A percentile compares a stretch with the other conserved stretches of the same genome.
These are phyloP conservation scores for Ceratotherium simum DNA, from an alignment of 2,113 vertebrate genomes.

Conservation along the genomic window DNA sequence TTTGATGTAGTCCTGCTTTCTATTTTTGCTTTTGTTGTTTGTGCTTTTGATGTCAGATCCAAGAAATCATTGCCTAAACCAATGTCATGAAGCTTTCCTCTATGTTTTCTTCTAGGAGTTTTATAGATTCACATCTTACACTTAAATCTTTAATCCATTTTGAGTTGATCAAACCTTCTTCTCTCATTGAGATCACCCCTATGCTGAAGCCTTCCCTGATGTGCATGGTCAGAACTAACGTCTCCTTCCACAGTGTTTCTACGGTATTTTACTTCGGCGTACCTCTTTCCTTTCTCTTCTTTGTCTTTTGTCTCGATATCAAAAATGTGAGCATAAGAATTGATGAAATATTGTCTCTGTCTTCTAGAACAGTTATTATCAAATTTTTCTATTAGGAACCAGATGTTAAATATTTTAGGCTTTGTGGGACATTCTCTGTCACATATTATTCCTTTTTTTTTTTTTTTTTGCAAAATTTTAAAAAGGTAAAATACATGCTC, in stretches of 20 bases:
- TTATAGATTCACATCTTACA: background rate
- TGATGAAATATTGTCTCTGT: background rate
- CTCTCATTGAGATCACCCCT: background rate
- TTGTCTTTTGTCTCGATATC: background rate
- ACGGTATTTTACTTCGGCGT: background rate
- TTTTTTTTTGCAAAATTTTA: background rate
- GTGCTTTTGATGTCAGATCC: background rate
- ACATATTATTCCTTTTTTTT: background rate
- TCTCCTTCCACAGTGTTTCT: background rate
- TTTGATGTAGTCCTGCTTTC: background rate
- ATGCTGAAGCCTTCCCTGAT: background rate
- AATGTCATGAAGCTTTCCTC: background rate
- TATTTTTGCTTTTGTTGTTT: background rate
- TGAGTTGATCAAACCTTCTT: background rate
- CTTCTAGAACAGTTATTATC: too few relatives aligned
- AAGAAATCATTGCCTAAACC: background rate
- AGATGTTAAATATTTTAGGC: background rate
- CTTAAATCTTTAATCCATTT: background rate
- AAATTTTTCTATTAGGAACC: background rate
- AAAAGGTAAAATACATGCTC: background rate
- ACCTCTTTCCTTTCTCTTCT: background rate
- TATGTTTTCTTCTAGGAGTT: background rate
- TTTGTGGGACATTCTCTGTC: background rate
- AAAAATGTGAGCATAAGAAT: background rate
- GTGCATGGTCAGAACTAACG: background rate